These are phyloP conservation scores for Sterrhoptilus dennistouni DNA, from an alignment of 2,113 vertebrate species.

Conservation along the genomic window DNA sequence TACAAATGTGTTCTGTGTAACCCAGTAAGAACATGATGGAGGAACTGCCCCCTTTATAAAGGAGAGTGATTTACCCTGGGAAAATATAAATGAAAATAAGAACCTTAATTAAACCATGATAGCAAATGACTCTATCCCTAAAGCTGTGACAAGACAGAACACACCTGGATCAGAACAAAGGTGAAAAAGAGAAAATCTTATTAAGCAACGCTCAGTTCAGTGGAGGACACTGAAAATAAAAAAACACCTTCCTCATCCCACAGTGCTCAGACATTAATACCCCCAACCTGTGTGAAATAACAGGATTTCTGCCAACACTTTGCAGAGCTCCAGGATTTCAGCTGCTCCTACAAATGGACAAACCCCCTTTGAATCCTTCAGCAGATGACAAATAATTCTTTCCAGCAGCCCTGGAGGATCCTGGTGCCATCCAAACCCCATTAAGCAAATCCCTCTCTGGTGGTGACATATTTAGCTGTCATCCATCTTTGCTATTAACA, in stretches of 20 bases:
- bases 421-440: neutral
- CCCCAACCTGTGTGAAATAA: fast-evolving
- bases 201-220: neutral
- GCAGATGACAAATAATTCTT: neutral
- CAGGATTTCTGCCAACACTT: neutral
- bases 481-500: slow-evolving; percentile 34
- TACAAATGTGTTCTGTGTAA: fast-evolving
- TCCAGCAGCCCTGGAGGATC: neutral
- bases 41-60: neutral
- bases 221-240: neutral
- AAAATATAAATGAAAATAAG: neutral
- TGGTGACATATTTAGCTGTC: slow-evolving; percentile 11
- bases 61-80: neutral
- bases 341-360: fast-evolving
- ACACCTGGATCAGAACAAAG: neutral
- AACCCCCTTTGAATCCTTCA: neutral
- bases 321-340: neutral
- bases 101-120: neutral
- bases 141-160: neutral
- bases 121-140: neutral
- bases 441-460: neutral
- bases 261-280: fast-evolving
- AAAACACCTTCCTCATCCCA: neutral
- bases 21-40: neutral
- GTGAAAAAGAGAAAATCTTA: neutral